These are phyloP conservation scores for Choristoneura fumiferana DNA, from an alignment of 1,140 invertebrate species.

Conservation along the genomic window DNA sequence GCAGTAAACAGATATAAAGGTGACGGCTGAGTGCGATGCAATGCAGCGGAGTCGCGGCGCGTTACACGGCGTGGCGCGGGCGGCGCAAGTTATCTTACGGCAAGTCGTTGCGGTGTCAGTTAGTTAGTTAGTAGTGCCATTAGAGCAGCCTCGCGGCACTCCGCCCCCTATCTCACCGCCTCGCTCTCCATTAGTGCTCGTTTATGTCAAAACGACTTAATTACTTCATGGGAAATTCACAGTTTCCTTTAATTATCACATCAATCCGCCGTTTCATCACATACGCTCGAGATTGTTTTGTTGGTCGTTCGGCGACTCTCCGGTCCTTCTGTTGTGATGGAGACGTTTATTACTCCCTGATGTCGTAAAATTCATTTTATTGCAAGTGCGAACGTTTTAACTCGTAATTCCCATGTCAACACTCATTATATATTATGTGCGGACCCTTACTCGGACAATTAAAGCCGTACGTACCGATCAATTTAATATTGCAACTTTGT, in stretches of 20 bases:
- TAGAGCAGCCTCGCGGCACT: slow-evolving; percentile 41
- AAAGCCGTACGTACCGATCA: background rate
- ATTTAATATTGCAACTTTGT: too few relatives aligned
- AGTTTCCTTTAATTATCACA: slow-evolving; percentile 39
- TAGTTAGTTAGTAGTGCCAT: slow-evolving; percentile 60
- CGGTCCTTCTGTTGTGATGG: slow-evolving; percentile 37
- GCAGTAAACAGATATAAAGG: slow-evolving; percentile 33
- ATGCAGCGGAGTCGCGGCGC: slow-evolving; percentile 21
- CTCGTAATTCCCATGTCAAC: slow-evolving; percentile 11
- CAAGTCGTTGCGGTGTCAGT: slow-evolving; percentile 59
- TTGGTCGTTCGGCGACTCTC: slow-evolving; percentile 1
- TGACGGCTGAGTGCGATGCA: slow-evolving; percentile 35
- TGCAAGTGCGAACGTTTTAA: slow-evolving; percentile 27
- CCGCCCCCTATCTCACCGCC: slow-evolving; percentile 40
- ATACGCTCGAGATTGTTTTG: slow-evolving; percentile 28
- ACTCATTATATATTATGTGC: slow-evolving; percentile 9
- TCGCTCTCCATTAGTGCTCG: slow-evolving; percentile 52
- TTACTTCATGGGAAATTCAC: slow-evolving; percentile 35
- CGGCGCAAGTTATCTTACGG: slow-evolving; percentile 31
- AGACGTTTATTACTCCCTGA: slow-evolving; percentile 37
- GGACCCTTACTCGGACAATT: slow-evolving; percentile 3
- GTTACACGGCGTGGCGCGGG: slow-evolving; percentile 22
- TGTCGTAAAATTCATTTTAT: slow-evolving; percentile 40
- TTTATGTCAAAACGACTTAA: slow-evolving; percentile 59
- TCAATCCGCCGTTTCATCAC: slow-evolving; percentile 21